A percentile compares a stretch with the other conserved stretches of the same genome.
These are phyloP conservation scores for Norana najaformis DNA, from an alignment of 2,888 invertebrate species.

Conservation along the genomic window DNA sequence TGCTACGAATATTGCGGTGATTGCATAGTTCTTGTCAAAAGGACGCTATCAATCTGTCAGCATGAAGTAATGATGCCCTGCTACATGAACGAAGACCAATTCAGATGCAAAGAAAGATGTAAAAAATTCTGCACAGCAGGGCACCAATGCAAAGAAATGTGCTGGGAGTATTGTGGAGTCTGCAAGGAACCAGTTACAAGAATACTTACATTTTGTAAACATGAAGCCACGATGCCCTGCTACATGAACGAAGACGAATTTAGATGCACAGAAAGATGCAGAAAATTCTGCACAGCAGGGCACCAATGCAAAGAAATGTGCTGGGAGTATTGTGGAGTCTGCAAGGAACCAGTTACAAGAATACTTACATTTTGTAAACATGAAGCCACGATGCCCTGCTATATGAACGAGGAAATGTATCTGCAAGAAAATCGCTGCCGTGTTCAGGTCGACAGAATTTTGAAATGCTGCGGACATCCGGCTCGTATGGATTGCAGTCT, in stretches of 20 bases:
- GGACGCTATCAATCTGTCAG: background rate
- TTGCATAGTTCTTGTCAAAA: background rate
- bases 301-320: conserved; percentile 68
- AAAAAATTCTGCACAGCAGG: background rate
- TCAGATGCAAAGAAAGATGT: background rate
- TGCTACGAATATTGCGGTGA: no score
- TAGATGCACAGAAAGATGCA: conserved; percentile 50
- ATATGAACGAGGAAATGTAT: conserved; percentile 63
- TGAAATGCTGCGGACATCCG: background rate
- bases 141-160: background rate
- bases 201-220: conserved; percentile 50
- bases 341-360: background rate
- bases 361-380: background rate
- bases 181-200: conserved; percentile 49
- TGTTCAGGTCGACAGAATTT: background rate
- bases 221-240: conserved; percentile 42
- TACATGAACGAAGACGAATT: conserved; percentile 29
- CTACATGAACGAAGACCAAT: background rate
- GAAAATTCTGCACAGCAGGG: conserved; percentile 62
- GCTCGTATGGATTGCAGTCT: background rate
- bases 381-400: background rate
- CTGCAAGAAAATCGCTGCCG: background rate
- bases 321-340: conserved; percentile 46
- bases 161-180: conserved; percentile 34
- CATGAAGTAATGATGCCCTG: background rate